Conservation (phyloP, 2,797 vertebrate genomes). For the Apodemus agrarius region DNA sequence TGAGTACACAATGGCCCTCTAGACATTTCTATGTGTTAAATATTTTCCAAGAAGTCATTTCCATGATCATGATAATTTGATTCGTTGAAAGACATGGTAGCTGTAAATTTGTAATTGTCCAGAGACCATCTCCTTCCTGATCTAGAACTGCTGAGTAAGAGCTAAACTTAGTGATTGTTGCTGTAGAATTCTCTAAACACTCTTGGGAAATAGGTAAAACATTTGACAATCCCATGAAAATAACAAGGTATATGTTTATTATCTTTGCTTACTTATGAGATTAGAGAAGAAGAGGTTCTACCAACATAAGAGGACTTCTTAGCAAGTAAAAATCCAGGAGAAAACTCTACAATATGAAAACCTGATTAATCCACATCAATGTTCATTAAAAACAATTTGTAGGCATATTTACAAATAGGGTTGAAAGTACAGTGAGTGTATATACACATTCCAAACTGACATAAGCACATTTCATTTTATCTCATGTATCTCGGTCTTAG, state of each 20-base stretch:
- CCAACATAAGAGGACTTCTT: neutral
- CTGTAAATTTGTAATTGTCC: neutral
- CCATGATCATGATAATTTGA: neutral
- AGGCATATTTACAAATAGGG: neutral
- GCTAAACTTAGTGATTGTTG: neutral
- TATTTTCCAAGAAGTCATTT: neutral
- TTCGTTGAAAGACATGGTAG: neutral
- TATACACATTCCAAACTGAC: neutral
- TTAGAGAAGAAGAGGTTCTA: neutral
- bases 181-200: neutral
- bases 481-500: neutral
- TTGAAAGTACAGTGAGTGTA: neutral
- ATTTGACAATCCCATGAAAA: neutral
- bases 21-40: neutral
- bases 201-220: neutral
- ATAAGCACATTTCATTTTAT: neutral
- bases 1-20: neutral
- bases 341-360: neutral
- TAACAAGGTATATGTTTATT: neutral
- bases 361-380: neutral
- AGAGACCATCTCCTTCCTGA: neutral
- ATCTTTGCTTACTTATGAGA: neutral
- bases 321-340: neutral
- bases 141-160: slow-evolving; percentile 5
- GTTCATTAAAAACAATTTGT: neutral